These are phyloP conservation scores for Craterocephalus amniculus DNA, from an alignment of 2,797 vertebrate genomes.

Conservation along the genomic window DNA sequence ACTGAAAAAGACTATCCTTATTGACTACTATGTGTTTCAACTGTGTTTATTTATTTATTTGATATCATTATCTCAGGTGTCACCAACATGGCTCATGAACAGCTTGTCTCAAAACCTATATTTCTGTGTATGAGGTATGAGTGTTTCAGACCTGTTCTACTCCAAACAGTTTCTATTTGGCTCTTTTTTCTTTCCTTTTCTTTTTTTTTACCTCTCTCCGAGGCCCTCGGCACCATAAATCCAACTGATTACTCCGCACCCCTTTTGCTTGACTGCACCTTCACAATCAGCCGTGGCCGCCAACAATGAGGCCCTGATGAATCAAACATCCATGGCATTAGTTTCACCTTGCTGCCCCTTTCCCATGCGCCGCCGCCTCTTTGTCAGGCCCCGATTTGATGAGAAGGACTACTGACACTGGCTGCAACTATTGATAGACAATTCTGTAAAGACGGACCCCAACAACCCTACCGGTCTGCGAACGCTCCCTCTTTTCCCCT, in stretches of 20 bases:
- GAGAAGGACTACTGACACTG: conserved; percentile 97
- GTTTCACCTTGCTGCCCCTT: conserved; percentile 99
- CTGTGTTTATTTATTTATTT: background rate
- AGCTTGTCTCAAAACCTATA: background rate
- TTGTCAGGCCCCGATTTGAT: conserved; percentile 95
- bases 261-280: conserved; percentile 98
- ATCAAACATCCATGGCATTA: conserved; percentile 99
- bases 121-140: conserved; percentile 38
- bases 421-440: conserved; percentile 99
- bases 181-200: conserved; percentile 31
- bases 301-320: conserved; percentile 99
- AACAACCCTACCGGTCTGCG: conserved; percentile 52
- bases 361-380: conserved; percentile 88
- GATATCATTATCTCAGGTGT: background rate
- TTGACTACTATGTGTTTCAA: too few species aligned
- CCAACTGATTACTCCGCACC: conserved; percentile 96
- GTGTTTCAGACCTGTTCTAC: conserved; percentile 83
- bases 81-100: background rate
- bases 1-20: background rate
- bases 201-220: conserved; percentile 57
- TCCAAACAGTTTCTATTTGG: conserved; percentile 72
- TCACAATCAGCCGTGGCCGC: conserved; percentile 95
- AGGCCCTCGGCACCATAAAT: conserved; percentile 89
- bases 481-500: conserved; percentile 45
- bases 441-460: conserved; percentile 91